Percentiles rank a stretch among this genome's conserved stretches.
phyloP scores from a whole-genome alignment of 2,888 invertebrate species.

The Xestia ashworthii region DNA sequence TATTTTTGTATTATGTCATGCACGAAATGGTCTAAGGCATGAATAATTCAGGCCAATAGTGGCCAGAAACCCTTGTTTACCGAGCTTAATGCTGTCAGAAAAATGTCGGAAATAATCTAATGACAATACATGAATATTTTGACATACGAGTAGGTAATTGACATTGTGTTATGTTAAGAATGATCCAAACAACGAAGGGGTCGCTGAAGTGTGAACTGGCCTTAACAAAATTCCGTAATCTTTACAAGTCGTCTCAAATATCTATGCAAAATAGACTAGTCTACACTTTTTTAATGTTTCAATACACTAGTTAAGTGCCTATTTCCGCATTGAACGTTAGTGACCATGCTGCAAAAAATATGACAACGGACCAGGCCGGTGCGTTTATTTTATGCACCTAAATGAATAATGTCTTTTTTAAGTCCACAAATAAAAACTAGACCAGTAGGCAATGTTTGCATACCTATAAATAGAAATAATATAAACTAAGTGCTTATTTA shows the following conservation, averaged over 20 bases:
- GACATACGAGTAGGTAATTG: conserved; percentile 36
- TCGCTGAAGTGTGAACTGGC: conserved; percentile 6
- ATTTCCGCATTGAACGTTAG: conserved; percentile 50
- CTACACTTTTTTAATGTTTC: conserved; percentile 30
- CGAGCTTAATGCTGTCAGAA: background rate
- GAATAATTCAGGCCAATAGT: background rate
- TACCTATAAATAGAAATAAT: background rate
- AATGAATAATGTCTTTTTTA: background rate
- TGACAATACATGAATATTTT: conserved; percentile 33
- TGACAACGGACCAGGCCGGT: background rate
- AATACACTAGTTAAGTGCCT: conserved; percentile 19
- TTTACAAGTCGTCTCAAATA: conserved; percentile 34
- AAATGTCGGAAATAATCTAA: conserved; percentile 23
- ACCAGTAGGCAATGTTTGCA: background rate
- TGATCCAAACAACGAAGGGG: background rate
- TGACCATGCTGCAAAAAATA: conserved; percentile 31
- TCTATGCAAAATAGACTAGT: conserved; percentile 40
- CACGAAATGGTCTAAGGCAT: background rate
- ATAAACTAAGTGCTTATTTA: background rate
- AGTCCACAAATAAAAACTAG: conserved; percentile 7
- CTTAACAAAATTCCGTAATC: conserved; percentile 34
- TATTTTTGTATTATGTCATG: conserved; percentile 18
- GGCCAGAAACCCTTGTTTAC: background rate
- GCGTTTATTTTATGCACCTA: background rate
- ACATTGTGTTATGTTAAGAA: conserved; percentile 1